A percentile compares a stretch with the other conserved stretches of the same genome.
Conservation (phyloP, 2,888 invertebrate genomes). For the Drosophila pegasa region DNA sequence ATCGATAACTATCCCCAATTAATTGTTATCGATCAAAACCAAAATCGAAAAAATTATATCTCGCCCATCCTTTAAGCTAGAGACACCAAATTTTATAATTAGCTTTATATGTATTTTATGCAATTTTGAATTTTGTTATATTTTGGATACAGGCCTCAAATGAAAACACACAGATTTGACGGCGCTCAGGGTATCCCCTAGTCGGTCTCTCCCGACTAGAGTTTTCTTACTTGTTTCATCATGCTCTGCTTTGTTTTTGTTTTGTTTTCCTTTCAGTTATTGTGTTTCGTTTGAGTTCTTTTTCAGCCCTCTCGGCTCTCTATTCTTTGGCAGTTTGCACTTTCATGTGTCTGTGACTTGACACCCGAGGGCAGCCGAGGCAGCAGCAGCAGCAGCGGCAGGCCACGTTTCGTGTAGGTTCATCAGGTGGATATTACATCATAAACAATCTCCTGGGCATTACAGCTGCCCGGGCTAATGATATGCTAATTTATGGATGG, state of each 20-base stretch:
- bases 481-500: slow-evolving; percentile 3
- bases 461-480: neutral
- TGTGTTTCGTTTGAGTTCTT: slow-evolving; percentile 3
- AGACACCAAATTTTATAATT: too few species aligned
- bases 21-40: too few species aligned
- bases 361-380: slow-evolving; percentile 16
- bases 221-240: too few species aligned
- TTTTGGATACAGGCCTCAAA: too few species aligned
- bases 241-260: slow-evolving; percentile 20
- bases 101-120: too few species aligned
- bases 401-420: neutral
- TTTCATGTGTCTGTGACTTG: slow-evolving; percentile 37
- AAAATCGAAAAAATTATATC: too few species aligned
- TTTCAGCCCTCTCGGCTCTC: slow-evolving; percentile 10
- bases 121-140: too few species aligned
- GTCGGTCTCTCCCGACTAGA: too few species aligned
- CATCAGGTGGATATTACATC: slow-evolving; percentile 4
- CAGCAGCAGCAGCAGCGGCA: slow-evolving; percentile 8
- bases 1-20: too few species aligned
- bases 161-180: too few species aligned
- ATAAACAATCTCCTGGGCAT: neutral
- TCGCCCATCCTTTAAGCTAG: too few species aligned
- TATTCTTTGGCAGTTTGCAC: slow-evolving; percentile 36
- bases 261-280: slow-evolving; percentile 8
- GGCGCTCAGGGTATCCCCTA: too few species aligned